Conservation (phyloP, 1,140 invertebrate species). For the Teleogryllus occipitalis region DNA sequence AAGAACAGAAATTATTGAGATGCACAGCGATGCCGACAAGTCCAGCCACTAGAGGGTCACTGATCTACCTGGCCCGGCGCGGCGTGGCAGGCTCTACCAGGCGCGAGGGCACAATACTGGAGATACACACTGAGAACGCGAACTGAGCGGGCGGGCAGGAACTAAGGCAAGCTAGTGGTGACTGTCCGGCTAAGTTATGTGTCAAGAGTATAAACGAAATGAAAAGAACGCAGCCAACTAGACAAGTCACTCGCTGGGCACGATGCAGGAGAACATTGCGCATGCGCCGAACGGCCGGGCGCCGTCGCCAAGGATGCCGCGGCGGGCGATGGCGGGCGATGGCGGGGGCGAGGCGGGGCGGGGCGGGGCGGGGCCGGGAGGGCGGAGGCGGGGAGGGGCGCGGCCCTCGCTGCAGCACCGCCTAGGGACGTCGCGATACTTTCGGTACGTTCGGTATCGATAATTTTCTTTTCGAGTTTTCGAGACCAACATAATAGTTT, state of each 20-base stretch:
- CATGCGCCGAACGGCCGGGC: background rate
- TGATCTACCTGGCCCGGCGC: background rate
- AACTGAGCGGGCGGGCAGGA: background rate
- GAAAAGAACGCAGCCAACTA: slow-evolving; percentile 3
- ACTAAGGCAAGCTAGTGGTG: background rate
- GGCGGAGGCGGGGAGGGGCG: too few relatives aligned
- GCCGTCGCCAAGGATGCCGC: background rate
- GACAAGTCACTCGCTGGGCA: slow-evolving; percentile 2
- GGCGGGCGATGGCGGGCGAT: background rate
- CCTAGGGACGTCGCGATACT: too few relatives aligned
- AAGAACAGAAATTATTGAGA: slow-evolving; percentile 16
- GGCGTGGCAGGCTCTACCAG: background rate
- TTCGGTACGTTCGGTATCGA: too few relatives aligned
- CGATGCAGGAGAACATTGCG: background rate
- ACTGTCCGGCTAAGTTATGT: background rate
- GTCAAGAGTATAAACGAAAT: background rate
- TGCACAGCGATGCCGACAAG: background rate
- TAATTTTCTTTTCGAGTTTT: too few relatives aligned
- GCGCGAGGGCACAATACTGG: background rate
- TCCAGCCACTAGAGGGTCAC: background rate
- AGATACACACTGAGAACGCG: background rate
- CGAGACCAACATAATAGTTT: too few relatives aligned
- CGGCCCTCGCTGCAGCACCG: too few relatives aligned
- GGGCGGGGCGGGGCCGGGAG: too few relatives aligned
- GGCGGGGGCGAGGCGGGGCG: too few relatives aligned